Conservation (phyloP, 2,113 vertebrate genomes). For the Tachysurus vachellii region DNA sequence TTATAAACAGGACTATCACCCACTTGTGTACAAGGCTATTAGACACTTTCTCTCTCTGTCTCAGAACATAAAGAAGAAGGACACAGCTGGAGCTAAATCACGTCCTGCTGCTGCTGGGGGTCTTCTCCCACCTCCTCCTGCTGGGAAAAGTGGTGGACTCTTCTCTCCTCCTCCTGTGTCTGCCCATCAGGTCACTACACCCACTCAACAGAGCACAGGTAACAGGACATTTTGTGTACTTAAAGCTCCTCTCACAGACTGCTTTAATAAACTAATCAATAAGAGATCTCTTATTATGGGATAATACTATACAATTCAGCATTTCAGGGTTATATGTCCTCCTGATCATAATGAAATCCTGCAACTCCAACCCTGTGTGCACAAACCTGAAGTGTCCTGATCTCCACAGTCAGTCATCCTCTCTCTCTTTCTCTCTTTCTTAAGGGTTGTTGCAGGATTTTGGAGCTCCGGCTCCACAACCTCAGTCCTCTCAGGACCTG, state of each 20-base stretch:
- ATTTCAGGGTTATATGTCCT: background rate
- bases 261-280: background rate
- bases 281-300: background rate
- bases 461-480: constrained; percentile 53
- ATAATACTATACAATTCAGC: background rate
- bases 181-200: constrained; percentile 51
- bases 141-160: constrained; percentile 68
- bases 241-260: background rate
- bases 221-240: background rate
- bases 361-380: background rate
- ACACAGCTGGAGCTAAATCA: constrained; percentile 68
- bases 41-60: background rate
- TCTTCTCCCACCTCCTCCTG: constrained; percentile 86
- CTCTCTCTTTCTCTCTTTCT: background rate
- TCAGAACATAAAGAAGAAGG: constrained; percentile 93
- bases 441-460: constrained; percentile 70
- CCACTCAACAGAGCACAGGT: constrained; percentile 72
- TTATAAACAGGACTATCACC: background rate
- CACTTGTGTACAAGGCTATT: background rate
- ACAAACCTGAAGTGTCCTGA: background rate
- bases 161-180: constrained; percentile 53
- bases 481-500: constrained; percentile 71
- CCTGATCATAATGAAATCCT: background rate
- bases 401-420: background rate
- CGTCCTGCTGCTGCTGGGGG: constrained; percentile 61